Conservation (phyloP, 2,888 invertebrate genomes). For the Portevinia maculata region DNA sequence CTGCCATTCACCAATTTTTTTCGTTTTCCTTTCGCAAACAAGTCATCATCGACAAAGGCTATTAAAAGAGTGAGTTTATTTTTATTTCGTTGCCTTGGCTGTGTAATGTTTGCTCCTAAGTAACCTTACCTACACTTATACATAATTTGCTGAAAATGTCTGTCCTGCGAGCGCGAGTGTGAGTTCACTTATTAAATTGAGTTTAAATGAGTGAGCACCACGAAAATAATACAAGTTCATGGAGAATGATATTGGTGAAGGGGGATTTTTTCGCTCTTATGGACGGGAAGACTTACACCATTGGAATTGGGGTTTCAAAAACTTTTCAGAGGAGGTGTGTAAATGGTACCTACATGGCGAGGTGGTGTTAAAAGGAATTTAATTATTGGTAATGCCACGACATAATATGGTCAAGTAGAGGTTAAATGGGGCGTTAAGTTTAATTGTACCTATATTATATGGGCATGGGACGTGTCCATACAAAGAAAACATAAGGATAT, state of each 20-base stretch:
- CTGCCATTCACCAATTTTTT: constrained; percentile 23
- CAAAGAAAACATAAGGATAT: no score
- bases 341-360: not conserved
- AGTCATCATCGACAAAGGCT: constrained; percentile 39
- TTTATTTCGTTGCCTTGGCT: not conserved
- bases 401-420: not conserved
- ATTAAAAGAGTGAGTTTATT: constrained; percentile 5
- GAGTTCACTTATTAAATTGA: constrained; percentile 35
- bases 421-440: not conserved
- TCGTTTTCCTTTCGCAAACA: constrained; percentile 24
- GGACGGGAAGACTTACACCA: not conserved
- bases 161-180: constrained; percentile 3
- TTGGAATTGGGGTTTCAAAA: not conserved
- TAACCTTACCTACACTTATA: not conserved
- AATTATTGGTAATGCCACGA: not conserved
- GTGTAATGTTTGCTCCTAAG: constrained; percentile 2
- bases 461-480: not conserved
- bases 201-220: constrained; percentile 20
- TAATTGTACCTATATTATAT: not conserved
- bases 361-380: constrained; percentile 3
- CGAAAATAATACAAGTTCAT: not conserved
- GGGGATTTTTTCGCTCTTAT: not conserved
- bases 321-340: not conserved
- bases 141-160: constrained; percentile 16
- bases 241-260: not conserved